A percentile compares a stretch with the other conserved stretches of the same genome.
Conservation (phyloP, 2,113 vertebrate species). For the Rallus limicola region DNA sequence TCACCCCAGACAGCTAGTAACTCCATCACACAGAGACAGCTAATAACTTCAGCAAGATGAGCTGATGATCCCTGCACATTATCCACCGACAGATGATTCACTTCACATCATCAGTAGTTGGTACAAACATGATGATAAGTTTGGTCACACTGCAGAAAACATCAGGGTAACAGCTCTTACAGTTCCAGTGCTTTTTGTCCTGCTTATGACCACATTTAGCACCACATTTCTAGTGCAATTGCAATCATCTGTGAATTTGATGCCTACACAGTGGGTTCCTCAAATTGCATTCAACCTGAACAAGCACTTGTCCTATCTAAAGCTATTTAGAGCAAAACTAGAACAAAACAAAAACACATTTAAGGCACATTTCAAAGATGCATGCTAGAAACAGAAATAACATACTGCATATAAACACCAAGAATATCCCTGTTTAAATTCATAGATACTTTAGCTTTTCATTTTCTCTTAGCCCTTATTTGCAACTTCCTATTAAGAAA, state of each 20-base stretch:
- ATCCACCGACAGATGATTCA: background rate
- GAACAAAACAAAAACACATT: background rate
- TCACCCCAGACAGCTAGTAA: background rate
- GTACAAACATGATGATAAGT: background rate
- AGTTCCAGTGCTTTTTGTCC: background rate
- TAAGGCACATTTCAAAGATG: background rate
- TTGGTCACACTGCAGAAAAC: background rate
- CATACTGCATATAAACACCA: background rate
- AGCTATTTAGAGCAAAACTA: background rate
- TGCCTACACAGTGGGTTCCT: background rate
- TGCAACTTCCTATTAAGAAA: background rate
- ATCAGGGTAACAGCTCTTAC: background rate
- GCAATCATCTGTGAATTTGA: background rate
- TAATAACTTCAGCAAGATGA: background rate
- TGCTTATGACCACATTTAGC: background rate
- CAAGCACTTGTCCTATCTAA: background rate
- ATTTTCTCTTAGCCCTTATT: background rate
- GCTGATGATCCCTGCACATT: background rate
- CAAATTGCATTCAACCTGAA: background rate
- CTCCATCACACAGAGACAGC: background rate
- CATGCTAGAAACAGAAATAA: background rate
- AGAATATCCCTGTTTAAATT: background rate
- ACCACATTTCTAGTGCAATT: background rate
- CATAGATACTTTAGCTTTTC: background rate
- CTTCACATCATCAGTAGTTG: background rate